These are phyloP conservation scores for Acronicta psi DNA, from an alignment of 2,888 invertebrate species.

Conservation along the genomic window DNA sequence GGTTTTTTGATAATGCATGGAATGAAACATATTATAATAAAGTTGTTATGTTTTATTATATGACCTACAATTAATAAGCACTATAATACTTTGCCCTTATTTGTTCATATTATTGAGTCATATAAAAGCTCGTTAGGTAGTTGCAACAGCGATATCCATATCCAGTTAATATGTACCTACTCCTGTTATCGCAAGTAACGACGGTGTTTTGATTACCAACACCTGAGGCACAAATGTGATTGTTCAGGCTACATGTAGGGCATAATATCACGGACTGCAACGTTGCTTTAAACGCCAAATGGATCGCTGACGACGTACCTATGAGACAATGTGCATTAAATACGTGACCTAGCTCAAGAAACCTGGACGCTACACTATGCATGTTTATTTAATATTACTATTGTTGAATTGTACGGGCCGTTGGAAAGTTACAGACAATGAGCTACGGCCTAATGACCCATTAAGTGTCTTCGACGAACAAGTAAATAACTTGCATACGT, in stretches of 20 bases:
- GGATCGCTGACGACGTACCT: conserved; percentile 55
- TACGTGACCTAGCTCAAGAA: conserved; percentile 63
- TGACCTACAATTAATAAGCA: background rate
- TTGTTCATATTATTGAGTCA: conserved; percentile 5
- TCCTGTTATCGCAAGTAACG: conserved; percentile 60
- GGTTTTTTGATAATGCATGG: too few relatives aligned
- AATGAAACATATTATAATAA: background rate
- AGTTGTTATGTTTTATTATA: background rate
- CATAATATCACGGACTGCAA: conserved; percentile 71
- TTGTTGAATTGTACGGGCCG: conserved; percentile 32
- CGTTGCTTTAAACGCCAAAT: conserved; percentile 61
- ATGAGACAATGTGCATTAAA: conserved; percentile 50
- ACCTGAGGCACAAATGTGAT: conserved; percentile 74
- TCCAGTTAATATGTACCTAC: conserved; percentile 47
- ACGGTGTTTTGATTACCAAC: conserved; percentile 71
- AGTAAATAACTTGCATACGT: conserved; percentile 41
- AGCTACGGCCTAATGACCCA: conserved; percentile 64
- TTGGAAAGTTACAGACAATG: conserved; percentile 66
- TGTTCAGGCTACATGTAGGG: conserved; percentile 61
- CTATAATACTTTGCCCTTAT: conserved; percentile 14
- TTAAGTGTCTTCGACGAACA: conserved; percentile 41
- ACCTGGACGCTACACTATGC: conserved; percentile 36
- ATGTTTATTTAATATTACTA: conserved; percentile 38
- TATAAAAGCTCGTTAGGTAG: conserved; percentile 32
- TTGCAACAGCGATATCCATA: conserved; percentile 44